Conservation (phyloP, 2,888 invertebrate species). For the Vesta saturnalis region DNA sequence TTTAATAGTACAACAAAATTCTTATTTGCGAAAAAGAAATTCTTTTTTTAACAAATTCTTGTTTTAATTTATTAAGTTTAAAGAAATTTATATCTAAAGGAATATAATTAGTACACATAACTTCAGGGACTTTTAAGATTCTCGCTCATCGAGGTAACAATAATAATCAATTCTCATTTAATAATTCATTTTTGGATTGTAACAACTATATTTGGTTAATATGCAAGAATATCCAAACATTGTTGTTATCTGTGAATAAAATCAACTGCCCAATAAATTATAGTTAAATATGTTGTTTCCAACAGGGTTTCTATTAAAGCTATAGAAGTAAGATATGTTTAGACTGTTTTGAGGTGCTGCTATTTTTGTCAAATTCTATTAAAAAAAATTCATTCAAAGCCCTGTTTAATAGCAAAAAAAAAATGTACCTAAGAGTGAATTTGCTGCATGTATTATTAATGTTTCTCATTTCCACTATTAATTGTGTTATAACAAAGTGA, state of each 20-base stretch:
- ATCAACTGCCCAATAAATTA: slow-evolving; percentile 3
- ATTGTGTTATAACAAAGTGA: slow-evolving; percentile 29
- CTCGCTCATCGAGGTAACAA: slow-evolving; percentile 25
- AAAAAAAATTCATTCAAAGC: not conserved
- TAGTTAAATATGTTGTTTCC: slow-evolving; percentile 2
- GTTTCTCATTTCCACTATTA: slow-evolving; percentile 2
- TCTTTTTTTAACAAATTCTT: slow-evolving; percentile 26
- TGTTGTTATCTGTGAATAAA: not conserved
- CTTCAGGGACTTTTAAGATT: slow-evolving; percentile 32
- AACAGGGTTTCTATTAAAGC: slow-evolving; percentile 8
- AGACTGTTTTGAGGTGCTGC: not conserved
- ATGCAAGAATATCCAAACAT: not conserved
- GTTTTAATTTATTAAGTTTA: slow-evolving; percentile 21
- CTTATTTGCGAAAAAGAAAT: slow-evolving; percentile 13
- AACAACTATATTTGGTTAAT: not conserved
- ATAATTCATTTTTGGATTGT: slow-evolving; percentile 10
- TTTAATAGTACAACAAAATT: slow-evolving; percentile 57
- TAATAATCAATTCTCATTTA: slow-evolving; percentile 17
- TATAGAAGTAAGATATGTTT: not conserved
- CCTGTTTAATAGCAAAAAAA: not conserved
- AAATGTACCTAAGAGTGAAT: not conserved
- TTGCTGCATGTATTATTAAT: not conserved
- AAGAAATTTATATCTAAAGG: slow-evolving; percentile 11
- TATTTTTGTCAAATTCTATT: slow-evolving; percentile 7
- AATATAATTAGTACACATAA: slow-evolving; percentile 18